These are phyloP conservation scores for Cephalopterus ornatus DNA, from an alignment of 2,113 vertebrate species.

Conservation along the genomic window DNA sequence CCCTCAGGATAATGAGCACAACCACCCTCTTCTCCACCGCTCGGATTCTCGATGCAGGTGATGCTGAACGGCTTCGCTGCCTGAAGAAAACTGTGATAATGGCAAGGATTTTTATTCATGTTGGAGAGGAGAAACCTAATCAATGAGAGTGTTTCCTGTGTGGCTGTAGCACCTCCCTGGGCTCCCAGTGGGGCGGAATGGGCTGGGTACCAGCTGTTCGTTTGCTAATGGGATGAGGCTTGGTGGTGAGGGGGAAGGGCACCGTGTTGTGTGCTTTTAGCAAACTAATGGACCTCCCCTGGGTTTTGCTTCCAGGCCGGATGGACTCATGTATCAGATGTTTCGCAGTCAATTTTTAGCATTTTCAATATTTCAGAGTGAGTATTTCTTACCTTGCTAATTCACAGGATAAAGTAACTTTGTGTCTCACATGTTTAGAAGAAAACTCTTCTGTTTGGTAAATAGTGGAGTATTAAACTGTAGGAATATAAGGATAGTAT, in stretches of 20 bases:
- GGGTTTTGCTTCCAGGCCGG: slow-evolving; percentile 80
- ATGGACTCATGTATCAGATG: slow-evolving; percentile 94
- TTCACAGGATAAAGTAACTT: background rate
- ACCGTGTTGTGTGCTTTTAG: background rate
- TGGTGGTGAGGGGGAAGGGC: background rate
- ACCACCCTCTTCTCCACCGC: background rate
- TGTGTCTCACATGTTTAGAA: fast-evolving
- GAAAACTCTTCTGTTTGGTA: background rate
- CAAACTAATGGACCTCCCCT: background rate
- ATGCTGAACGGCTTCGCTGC: background rate
- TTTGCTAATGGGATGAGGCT: background rate
- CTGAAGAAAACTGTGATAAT: background rate
- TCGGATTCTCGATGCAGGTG: fast-evolving
- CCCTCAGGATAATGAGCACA: background rate
- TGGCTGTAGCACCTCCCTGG: background rate
- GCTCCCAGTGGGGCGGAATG: background rate
- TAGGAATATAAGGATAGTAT: background rate
- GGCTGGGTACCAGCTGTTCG: background rate
- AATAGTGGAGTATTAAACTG: background rate
- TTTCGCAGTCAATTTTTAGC: slow-evolving; percentile 96
- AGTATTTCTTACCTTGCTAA: slow-evolving; percentile 62
- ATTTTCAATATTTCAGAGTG: slow-evolving; percentile 98
- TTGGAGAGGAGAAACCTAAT: background rate
- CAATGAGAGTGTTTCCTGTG: background rate
- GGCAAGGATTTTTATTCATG: background rate